Evolutionary conservation across 2,888 invertebrate species (phyloP), one percentile per base, ranked within the genome.

Genomic region (Meloe dianella): DNA sequence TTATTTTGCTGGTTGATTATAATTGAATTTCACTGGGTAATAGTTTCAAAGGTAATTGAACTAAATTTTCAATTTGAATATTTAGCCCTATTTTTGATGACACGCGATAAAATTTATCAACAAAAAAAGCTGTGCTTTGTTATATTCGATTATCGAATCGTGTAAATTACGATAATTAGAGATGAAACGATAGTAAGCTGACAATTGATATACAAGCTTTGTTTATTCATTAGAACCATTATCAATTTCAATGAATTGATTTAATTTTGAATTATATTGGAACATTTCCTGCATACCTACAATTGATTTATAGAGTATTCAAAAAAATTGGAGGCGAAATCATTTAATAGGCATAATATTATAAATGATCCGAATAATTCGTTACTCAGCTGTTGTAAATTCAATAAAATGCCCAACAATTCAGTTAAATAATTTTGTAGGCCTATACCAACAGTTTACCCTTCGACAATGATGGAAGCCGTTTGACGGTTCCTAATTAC

Each of bases 401-500:
- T 14, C 5, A 1, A 1, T n/a, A 6, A 17, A 41, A 17, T 35
- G 6, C 1, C 12, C 35, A 12, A 12, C 35, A 35, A 35, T 35
- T 3, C 12, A 4, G 14, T 35, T 4, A 35, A 35, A 14, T 35
- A 35, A 30, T 30, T 30, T 30, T 4, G 27, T 27, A 27, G 27
- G 30, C 6, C 7, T 8, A 30, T 17, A 1, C n/a, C 7, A 17
- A 8, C 41, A n/a, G 6, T 41, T 5, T 12, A 29, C 59, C 61
- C 27, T 56, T 35, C 56, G 60, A 27, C 63, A 29, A 61, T 58
- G 61, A 67, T 27, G 27, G 27, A 27, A 27, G n/a, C n/a, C n/a
- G n/a, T 67, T 66, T 63, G 62, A 67, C 51, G 59, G 41, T 56
- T 59, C 56, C 62, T 65, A 65, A 68, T 65, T 65, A 63, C 62